Evolutionary conservation across 2,797 vertebrate genomes (phyloP).

Genomic region (Spatula clypeata): DNA sequence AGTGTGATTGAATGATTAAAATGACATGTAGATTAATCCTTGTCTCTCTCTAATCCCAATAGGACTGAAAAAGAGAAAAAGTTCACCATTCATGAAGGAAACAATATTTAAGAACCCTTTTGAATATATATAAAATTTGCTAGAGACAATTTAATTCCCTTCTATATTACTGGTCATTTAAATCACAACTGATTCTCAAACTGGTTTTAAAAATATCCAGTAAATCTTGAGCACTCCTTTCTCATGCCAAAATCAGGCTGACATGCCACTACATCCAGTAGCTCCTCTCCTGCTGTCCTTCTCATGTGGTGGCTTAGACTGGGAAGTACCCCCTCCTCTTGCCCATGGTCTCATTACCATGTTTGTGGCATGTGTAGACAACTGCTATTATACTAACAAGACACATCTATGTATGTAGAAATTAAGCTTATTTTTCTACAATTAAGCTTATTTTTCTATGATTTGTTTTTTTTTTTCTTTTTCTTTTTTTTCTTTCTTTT

Average conservation of each 20-base stretch:
- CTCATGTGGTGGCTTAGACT: not conserved
- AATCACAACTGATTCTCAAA: not conserved
- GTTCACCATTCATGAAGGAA: not conserved
- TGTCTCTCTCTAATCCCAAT: not conserved
- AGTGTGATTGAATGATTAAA: rapidly evolving
- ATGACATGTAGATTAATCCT: not conserved
- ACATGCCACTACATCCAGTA: not conserved
- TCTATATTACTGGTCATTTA: not conserved
- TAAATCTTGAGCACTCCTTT: not conserved
- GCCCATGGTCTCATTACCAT: rapidly evolving
- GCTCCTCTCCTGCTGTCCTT: not conserved
- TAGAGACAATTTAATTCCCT: not conserved
- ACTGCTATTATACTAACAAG: not conserved
- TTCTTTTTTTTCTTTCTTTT: too few species aligned
- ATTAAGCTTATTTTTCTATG: not conserved
- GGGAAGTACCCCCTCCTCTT: not conserved
- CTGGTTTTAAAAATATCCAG: not conserved
- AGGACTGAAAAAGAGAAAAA: not conserved
- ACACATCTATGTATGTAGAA: rapidly evolving
- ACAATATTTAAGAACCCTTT: not conserved
- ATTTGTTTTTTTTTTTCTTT: not conserved
- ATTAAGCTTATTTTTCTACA: not conserved
- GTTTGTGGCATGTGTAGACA: rapidly evolving
- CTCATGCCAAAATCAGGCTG: not conserved
- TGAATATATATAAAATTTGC: not conserved